Evolutionary conservation across 92 coral and sea anemone genomes (phyloP).

Genomic region (Pocillopora meandrina): DNA sequence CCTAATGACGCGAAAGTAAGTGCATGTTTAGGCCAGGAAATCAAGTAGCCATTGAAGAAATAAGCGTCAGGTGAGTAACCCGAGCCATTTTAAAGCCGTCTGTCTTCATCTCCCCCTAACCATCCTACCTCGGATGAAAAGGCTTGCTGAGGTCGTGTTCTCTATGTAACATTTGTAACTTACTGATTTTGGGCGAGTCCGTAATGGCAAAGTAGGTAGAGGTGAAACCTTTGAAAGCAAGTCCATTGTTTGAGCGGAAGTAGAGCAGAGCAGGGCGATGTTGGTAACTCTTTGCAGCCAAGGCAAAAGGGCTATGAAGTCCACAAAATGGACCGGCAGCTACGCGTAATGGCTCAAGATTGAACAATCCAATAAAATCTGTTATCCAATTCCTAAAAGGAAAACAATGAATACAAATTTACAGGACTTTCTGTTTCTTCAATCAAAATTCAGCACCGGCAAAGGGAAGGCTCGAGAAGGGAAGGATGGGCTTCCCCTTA

Average conservation of each 20-base stretch:
- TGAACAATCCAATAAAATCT: slow-evolving; percentile 2
- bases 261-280: not conserved
- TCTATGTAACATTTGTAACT: not conserved
- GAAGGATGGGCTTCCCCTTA: too few relatives aligned
- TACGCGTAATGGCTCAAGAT: not conserved
- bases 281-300: not conserved
- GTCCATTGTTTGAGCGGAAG: slow-evolving; percentile 11
- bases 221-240: not conserved
- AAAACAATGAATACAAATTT: not conserved
- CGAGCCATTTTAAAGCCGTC: too few relatives aligned
- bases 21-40: too few relatives aligned
- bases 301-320: slow-evolving; percentile 2
- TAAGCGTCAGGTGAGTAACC: too few relatives aligned
- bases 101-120: too few relatives aligned
- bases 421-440: too few relatives aligned
- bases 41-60: too few relatives aligned
- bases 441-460: too few relatives aligned
- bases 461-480: too few relatives aligned
- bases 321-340: slow-evolving; percentile 35
- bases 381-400: slow-evolving; percentile 3
- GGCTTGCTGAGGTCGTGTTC: too few relatives aligned
- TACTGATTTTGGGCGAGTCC: slow-evolving; percentile 19
- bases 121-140: not conserved
- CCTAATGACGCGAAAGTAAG: too few relatives aligned
- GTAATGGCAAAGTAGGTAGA: slow-evolving; percentile 4